Evolutionary conservation across 2,888 invertebrate genomes (phyloP).

Genomic region (Helobdella robusta): DNA sequence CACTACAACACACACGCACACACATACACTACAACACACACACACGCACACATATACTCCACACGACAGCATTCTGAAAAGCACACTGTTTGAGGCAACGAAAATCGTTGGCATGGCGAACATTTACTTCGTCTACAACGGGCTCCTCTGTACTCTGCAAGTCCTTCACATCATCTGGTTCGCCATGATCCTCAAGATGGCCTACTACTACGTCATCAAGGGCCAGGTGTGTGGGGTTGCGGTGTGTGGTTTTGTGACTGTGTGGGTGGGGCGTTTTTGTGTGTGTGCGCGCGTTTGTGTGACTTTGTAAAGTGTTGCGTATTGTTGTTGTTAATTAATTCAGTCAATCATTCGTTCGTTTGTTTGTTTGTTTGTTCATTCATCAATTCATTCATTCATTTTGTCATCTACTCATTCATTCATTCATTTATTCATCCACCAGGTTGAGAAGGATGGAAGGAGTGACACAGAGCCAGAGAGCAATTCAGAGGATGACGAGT

Average conservation of each 20-base stretch:
- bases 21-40: too few relatives aligned
- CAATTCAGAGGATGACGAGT: background rate
- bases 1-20: too few relatives aligned
- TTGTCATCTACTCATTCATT: too few relatives aligned
- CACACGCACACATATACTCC: too few relatives aligned
- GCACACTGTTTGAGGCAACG: constrained; percentile 63
- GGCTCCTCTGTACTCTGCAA: constrained; percentile 38
- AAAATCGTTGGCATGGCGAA: constrained; percentile 34
- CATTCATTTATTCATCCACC: too few relatives aligned
- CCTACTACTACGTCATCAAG: constrained; percentile 28
- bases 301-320: background rate
- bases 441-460: constrained; percentile 28
- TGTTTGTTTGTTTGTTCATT: too few relatives aligned
- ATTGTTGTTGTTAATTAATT: background rate
- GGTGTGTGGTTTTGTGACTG: background rate
- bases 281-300: background rate
- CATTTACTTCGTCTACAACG: constrained; percentile 41
- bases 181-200: constrained; percentile 56
- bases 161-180: constrained; percentile 44
- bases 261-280: background rate
- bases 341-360: too few relatives aligned
- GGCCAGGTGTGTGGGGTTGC: constrained; percentile 27
- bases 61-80: constrained; percentile 58
- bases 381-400: too few relatives aligned
- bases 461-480: constrained; percentile 26